Evolutionary conservation across 2,888 invertebrate genomes (phyloP), one percentile per base, ranked within the genome.

Genomic region (Noctua janthina): DNA sequence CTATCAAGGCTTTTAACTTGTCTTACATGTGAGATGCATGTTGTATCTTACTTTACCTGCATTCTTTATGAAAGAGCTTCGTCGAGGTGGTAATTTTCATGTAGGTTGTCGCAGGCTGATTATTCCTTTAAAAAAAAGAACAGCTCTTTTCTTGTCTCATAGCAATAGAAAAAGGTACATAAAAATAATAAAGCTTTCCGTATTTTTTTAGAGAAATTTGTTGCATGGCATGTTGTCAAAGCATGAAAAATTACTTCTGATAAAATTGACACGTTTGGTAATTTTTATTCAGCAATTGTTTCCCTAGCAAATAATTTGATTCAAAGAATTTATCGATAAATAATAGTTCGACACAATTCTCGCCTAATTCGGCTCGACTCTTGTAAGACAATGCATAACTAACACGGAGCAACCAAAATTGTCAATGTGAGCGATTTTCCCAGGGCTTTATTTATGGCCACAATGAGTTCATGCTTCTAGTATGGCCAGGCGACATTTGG

Each of bases 381-480:
- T 71, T 76, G 56, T 68, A 56, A 67, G 64, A 87, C 88, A 84
- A 87, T 76, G 59, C 39, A 51, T 64, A 69, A 74, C 62, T 15
- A 59, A 43, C 39, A 67, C 70, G 23, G n/a, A n/a, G 43, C 39
- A 59, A 79, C 76, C 62, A 81, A 83, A 88, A 83, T 75, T 68
- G 80, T 13, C 68, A 66, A 68, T 69, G 49, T 68, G n/a, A 59
- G 17, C 69, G 66, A 76, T 81, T 86, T 87, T 88, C 79, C 8
- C 87, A 87, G 56, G 72, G 35, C 69, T 35, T 70, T 74, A 68
- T 81, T 78, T 71, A 74, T 43, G 29, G 72, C 6, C 29, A 81
- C 84, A 84, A 86, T 86, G 46, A 76, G 64, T 72, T 79, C 74
- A 80, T 80, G 13, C 35, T 13, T 74, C 80, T 51, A 46, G 46